Base-by-base conservation (phyloP, 64 coral and sea anemone species). In the Porites australiensis region DNA sequence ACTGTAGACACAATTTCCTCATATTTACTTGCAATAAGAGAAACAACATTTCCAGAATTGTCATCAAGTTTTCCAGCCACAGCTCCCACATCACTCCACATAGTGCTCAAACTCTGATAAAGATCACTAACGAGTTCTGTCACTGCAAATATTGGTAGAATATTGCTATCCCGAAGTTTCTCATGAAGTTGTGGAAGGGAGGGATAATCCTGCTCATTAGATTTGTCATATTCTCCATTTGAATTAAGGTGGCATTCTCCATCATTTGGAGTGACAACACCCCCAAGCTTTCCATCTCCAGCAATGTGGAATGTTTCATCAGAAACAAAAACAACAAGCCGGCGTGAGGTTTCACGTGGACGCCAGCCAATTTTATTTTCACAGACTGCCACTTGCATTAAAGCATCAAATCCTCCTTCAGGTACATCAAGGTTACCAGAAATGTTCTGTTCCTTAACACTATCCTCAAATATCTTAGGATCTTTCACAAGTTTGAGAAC, bases 341-440 rank as follows among this genome's bases (percentile, higher is more conserved):
- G 75, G 52, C 98, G 77, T 23, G 98, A 94, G 64, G 65, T 86
- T 10, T 64, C 88, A 53, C 82, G 91, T 0, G 8, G 5, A 63
- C 65, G 50, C 98, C 98, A 99, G 44, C 89, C 91, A 54, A 99
- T 96, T 11, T 37, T 37, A 37, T 87, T 67, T 44, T 89, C 82
- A 90, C 96, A 98, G 51, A 79, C 96, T 78, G 96, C 96, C 20
- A 90, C 96, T 64, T 98, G 96, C 96, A 98, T 98, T 21, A 98
- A 77, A 52, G 96, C 96, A 88, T 98, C 96, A 91, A 98, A 93
- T 49, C 93, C 94, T 18, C 93, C 96, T 72, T 98, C 96, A 13
- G 96, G 96, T 77, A 63, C 88, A 74, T 98, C 96, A 12, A 93
- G 79, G 27, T 93, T 98, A 76, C 96, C 94, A 45, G 96, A 98